phyloP scores from a whole-genome alignment of 2,797 vertebrate species.

The Chrysocyon brachyurus region DNA sequence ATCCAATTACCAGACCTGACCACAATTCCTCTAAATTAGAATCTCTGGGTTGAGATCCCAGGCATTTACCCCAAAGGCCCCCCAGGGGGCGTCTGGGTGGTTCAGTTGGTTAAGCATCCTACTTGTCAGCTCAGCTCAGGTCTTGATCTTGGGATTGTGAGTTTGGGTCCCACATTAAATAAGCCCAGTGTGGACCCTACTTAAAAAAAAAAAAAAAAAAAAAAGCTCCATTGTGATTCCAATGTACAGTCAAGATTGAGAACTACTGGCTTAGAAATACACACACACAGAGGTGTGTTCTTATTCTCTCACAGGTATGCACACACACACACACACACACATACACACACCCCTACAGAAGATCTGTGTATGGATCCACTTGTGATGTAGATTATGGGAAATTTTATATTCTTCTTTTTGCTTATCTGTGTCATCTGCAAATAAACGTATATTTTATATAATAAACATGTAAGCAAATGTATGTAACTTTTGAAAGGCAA shows the following conservation, averaged over 20 bases:
- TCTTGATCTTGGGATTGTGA: too few relatives aligned
- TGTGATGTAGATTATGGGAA: neutral
- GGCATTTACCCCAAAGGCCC: neutral
- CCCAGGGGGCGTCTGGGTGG: neutral
- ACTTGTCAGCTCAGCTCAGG: too few relatives aligned
- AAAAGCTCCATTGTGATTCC: neutral
- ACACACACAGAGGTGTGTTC: neutral
- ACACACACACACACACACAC: neutral
- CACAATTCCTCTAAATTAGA: neutral
- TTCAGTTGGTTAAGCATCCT: neutral
- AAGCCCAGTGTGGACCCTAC: too few relatives aligned
- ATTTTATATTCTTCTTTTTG: neutral
- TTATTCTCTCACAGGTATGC: neutral
- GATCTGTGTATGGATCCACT: neutral
- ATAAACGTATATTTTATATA: neutral
- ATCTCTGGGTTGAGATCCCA: neutral
- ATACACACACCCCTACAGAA: too few relatives aligned
- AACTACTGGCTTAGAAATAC: neutral
- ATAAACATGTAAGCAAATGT: neutral
- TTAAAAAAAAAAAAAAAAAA: neutral
- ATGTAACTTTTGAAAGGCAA: neutral
- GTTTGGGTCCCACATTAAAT: too few relatives aligned
- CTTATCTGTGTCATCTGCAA: neutral
- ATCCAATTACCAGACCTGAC: neutral
- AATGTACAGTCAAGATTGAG: neutral